These are phyloP conservation scores for Cryptophagus acutangulus DNA, from an alignment of 2,888 invertebrate species.

Conservation along the genomic window DNA sequence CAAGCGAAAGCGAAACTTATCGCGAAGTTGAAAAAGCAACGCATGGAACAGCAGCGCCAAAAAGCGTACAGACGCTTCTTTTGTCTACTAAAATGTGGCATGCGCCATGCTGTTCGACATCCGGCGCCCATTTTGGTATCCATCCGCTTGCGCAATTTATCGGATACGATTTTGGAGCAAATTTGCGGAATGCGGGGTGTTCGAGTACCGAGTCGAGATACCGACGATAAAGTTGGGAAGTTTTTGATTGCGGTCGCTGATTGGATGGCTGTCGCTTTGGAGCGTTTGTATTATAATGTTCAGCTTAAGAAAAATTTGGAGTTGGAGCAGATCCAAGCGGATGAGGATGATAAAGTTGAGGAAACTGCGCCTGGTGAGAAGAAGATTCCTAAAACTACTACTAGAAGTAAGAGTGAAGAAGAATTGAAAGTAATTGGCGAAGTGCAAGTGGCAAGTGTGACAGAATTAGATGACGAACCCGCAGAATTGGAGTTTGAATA, in stretches of 20 bases:
- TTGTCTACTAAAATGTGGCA: slow-evolving; percentile 28
- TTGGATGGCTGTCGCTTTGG: slow-evolving; percentile 43
- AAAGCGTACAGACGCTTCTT: slow-evolving; percentile 29
- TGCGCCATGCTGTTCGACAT: slow-evolving; percentile 38
- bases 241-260: slow-evolving; percentile 41
- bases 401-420: too few species aligned
- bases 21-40: slow-evolving; percentile 21
- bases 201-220: slow-evolving; percentile 65
- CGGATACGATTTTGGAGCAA: slow-evolving; percentile 55
- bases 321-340: slow-evolving; percentile 31
- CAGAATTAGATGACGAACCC: too few species aligned
- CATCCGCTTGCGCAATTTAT: slow-evolving; percentile 53
- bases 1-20: slow-evolving; percentile 29
- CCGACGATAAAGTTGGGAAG: slow-evolving; percentile 27
- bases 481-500: too few species aligned
- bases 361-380: too few species aligned
- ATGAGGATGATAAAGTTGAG: too few species aligned
- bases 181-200: slow-evolving; percentile 72
- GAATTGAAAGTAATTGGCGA: too few species aligned
- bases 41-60: slow-evolving; percentile 19
- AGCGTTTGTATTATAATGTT: slow-evolving; percentile 41
- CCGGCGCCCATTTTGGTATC: slow-evolving; percentile 53
- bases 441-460: too few species aligned
- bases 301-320: slow-evolving; percentile 40
- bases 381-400: too few species aligned